phyloP scores from a whole-genome alignment of 1,140 invertebrate species.

The Drosophila nebulosa region DNA sequence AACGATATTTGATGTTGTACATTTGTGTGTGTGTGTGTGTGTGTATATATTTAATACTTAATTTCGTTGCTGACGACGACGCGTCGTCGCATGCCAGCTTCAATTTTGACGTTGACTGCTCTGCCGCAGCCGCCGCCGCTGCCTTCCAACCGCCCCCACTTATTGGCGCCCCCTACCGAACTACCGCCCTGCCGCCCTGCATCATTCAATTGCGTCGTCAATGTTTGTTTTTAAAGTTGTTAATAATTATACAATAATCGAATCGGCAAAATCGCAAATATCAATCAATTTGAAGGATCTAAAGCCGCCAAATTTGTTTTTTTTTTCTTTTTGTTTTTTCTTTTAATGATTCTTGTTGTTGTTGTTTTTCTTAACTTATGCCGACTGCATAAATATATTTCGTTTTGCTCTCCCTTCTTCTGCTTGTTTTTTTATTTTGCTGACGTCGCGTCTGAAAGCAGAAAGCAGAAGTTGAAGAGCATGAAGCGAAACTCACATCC shows the following conservation, averaged over 20 bases:
- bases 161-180: conserved; percentile 12
- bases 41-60: neutral
- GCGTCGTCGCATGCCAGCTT: neutral
- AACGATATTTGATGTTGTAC: conserved; percentile 33
- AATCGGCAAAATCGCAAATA: conserved; percentile 11
- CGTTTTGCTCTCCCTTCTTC: neutral
- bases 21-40: conserved; percentile 5
- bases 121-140: neutral
- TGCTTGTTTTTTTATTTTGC: conserved; percentile 36
- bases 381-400: conserved; percentile 26
- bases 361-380: conserved; percentile 33
- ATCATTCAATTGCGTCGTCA: conserved; percentile 33
- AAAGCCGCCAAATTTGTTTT: too few species aligned
- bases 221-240: conserved; percentile 35
- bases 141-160: neutral
- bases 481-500: neutral
- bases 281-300: too few species aligned
- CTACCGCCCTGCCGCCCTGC: too few species aligned
- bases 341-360: conserved; percentile 29
- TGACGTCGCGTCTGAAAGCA: conserved; percentile 36
- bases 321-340: neutral
- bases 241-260: conserved; percentile 42
- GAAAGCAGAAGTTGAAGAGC: neutral
- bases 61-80: neutral
- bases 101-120: neutral